Conservation (phyloP, 1,140 invertebrate species). For the Cheumatopsyche charites region DNA sequence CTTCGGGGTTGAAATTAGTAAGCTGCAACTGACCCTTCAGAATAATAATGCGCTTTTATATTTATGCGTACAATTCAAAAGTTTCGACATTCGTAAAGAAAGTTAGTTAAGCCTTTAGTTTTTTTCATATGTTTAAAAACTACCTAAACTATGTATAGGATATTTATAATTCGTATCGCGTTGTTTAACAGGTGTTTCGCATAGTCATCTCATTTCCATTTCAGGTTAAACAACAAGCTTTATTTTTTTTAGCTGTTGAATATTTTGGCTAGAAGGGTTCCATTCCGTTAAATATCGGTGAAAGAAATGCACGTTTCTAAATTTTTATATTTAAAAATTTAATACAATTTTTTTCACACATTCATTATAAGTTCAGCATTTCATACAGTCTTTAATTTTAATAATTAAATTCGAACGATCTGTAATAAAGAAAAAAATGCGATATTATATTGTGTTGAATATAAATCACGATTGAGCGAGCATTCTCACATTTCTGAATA, state of each 20-base stretch:
- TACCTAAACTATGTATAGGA: neutral
- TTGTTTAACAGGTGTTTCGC: conserved; percentile 36
- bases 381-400: too few species aligned
- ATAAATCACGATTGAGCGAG: too few species aligned
- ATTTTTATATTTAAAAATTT: neutral
- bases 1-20: neutral
- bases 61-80: neutral
- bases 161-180: conserved; percentile 3
- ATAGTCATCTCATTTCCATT: conserved; percentile 31
- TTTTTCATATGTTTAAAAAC: neutral
- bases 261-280: conserved; percentile 26
- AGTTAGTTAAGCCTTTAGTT: too few species aligned
- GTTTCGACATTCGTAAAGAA: neutral
- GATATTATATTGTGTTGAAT: too few species aligned
- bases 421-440: too few species aligned
- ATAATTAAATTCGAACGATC: too few species aligned
- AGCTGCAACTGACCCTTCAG: neutral
- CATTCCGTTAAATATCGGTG: conserved; percentile 7
- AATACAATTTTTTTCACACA: too few species aligned
- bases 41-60: neutral
- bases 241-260: neutral
- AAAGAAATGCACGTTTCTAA: neutral
- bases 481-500: too few species aligned
- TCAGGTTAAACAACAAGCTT: conserved; percentile 1
- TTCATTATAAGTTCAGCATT: too few species aligned